Base-by-base conservation (phyloP, 2,797 vertebrate genomes). In the Sebastes trivittatus region DNA sequence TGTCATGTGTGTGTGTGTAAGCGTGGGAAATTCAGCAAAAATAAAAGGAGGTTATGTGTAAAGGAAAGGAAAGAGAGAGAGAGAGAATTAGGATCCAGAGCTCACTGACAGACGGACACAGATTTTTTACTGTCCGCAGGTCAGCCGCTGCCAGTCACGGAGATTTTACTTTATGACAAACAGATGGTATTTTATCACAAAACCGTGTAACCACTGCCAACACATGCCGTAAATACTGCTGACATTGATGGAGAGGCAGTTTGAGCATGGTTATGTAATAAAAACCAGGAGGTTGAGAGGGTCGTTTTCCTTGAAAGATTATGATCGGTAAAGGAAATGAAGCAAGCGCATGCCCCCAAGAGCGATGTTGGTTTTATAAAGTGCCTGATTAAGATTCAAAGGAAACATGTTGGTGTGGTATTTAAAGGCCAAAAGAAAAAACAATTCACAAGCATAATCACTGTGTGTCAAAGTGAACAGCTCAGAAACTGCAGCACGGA, bases 111-210 rank as follows among this genome's bases (percentile, higher is more conserved):
- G 77, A 72, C 36, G 49, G 72, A 54, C 22, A 54, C 54, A 52
- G 69, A 61, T 42, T 71, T 36, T 83, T 62, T 62, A 61, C 56
- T 65, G 73, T 65, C 73, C 1, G 3, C 62, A 36, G 72, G 76
- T 88, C 65, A 32, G 32, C 32, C 11, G 23, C 71, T 84, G 73
- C 64, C 84, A 72, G 58, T 81, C 80, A 82, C 14, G 7, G 66
- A 77, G 70, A 85, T 85, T 82, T 65, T 65, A 81, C 55, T 77
- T 87, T 23, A 79, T 85, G 67, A 84, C 56, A 80, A 83, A 82
- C 87, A 90, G 86, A 90, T 90, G 89, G 80, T 58, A 72, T 81
- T 81, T 80, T 62, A 70, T 64, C 16, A 62, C 29, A 82, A 80
- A 87, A 76, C 75, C 78, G 20, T 27, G 55, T 32, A 69, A 72